These are phyloP conservation scores for Tenebrosternarchus preto DNA, from an alignment of 2,113 vertebrate genomes.

Conservation along the genomic window DNA sequence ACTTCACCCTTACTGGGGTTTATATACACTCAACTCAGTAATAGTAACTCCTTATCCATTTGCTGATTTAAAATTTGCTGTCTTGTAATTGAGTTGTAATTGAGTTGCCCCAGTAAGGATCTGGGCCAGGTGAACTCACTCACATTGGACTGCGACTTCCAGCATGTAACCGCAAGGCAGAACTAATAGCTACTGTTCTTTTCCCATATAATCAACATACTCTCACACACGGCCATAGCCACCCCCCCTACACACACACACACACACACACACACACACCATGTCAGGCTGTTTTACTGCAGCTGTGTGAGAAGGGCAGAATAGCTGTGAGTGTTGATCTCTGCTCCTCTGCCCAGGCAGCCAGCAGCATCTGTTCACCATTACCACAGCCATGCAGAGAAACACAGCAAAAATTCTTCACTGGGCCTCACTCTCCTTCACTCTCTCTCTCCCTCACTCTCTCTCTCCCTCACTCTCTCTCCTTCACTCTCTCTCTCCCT, in stretches of 20 bases:
- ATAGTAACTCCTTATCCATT: no score
- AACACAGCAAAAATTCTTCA: slow-evolving; percentile 60
- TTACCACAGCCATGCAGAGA: slow-evolving; percentile 65
- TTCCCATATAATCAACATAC: neutral
- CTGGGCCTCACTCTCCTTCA: neutral
- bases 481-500: slow-evolving; percentile 8
- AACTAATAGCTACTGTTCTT: no score
- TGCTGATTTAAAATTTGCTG: no score
- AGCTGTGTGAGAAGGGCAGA: slow-evolving; percentile 7
- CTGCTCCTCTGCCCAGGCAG: slow-evolving; percentile 56
- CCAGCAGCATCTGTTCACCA: slow-evolving; percentile 67
- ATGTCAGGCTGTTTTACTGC: slow-evolving; percentile 5
- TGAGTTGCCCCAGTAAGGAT: no score
- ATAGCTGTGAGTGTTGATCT: slow-evolving; percentile 54
- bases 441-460: slow-evolving; percentile 30
- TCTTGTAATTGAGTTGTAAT: no score
- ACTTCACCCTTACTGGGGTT: no score
- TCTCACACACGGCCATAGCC: neutral
- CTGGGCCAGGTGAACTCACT: no score
- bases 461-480: slow-evolving; percentile 17
- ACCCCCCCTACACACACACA: neutral
- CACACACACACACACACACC: slow-evolving; percentile 1
- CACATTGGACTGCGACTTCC: no score
- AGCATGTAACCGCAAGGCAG: no score
- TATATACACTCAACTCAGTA: no score